phyloP scores from a whole-genome alignment of 2,113 vertebrate species.

The Loxodonta africana region DNA sequence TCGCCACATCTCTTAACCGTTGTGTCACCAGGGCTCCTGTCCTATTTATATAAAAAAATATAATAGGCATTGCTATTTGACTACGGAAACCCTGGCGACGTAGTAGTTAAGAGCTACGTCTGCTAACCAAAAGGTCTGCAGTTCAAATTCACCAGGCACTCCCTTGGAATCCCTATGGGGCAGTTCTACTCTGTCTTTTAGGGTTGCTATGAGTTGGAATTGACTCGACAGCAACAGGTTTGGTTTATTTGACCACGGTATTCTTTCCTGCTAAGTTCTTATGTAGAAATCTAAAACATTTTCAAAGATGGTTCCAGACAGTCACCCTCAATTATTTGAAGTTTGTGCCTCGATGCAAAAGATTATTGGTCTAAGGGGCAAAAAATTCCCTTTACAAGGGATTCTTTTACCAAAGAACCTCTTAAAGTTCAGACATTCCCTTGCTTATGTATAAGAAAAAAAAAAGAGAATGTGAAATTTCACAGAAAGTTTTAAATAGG shows the following conservation, averaged over 20 bases:
- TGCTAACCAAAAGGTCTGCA: too few relatives aligned
- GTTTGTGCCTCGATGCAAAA: slow-evolving; percentile 30
- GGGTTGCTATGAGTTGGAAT: too few relatives aligned
- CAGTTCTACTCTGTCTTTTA: too few relatives aligned
- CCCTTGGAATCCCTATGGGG: too few relatives aligned
- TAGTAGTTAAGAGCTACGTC: too few relatives aligned
- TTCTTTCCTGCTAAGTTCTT: background rate
- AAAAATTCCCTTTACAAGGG: background rate
- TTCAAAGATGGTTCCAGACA: slow-evolving; percentile 41
- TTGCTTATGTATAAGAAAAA: slow-evolving; percentile 29
- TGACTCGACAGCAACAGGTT: too few relatives aligned
- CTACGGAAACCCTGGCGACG: background rate
- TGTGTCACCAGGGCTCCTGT: too few relatives aligned
- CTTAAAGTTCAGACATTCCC: background rate
- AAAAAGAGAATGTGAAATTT: slow-evolving; percentile 26
- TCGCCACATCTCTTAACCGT: too few relatives aligned
- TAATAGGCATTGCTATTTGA: background rate
- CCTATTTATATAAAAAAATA: background rate
- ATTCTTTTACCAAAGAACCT: background rate
- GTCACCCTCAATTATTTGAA: background rate
- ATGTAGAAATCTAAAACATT: background rate
- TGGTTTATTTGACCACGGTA: background rate
- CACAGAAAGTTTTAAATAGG: slow-evolving; percentile 60
- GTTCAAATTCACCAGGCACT: too few relatives aligned
- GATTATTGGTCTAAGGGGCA: background rate